Evolutionary conservation across 2,888 invertebrate species (phyloP), one percentile per base, ranked within the genome.

Genomic region (Philopedon plagiatum): DNA sequence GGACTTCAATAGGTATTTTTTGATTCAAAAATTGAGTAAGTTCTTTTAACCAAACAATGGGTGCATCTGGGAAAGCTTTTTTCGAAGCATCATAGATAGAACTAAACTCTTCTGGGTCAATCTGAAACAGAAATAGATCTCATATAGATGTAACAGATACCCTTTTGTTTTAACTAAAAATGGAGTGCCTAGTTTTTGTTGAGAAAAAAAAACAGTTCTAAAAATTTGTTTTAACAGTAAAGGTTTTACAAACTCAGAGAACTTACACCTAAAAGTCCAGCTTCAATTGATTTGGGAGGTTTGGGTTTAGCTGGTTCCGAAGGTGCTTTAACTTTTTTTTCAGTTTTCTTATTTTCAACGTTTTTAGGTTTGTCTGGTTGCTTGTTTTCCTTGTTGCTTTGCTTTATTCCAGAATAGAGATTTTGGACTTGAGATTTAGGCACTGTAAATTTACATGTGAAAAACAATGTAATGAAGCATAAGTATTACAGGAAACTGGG

Each of bases 11-110:
- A 60, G 88, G 87, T 62, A 89, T 86, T 79, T 90, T 90, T 0
- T 88, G 86, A 80, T 92, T 92, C 44, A 92, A 84, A 83, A 88
- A 91, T 37, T 87, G 87, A 5, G 90, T 89, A 57, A 94, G 87
- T 81, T 92, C 92, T 81, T 92, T 92, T 23, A 94, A 81, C 93
- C 93, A 91, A 21, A 90, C 86, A 37, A 90, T 83, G 5, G 93
- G 92, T n/a, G 91, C 91, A 39, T 91, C 91, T 0, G 92, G 91
- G 83, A 91, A 93, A 70, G 90, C 87, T 1, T 87, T 80, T 83
- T 91, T 91, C 58, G 90, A 89, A 18, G 88, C 88, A 69, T 90
- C 87, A 78, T 89, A 82, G 49, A 88, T 80, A 57, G 85, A 84
- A 61, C 84, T 84, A 75, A 88, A 85, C 68, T 92, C 92, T 9